Evolutionary conservation across 2,888 invertebrate genomes (phyloP), one percentile per base, ranked within the genome.

Genomic region (Kuschelorhynchus macadamiae): DNA sequence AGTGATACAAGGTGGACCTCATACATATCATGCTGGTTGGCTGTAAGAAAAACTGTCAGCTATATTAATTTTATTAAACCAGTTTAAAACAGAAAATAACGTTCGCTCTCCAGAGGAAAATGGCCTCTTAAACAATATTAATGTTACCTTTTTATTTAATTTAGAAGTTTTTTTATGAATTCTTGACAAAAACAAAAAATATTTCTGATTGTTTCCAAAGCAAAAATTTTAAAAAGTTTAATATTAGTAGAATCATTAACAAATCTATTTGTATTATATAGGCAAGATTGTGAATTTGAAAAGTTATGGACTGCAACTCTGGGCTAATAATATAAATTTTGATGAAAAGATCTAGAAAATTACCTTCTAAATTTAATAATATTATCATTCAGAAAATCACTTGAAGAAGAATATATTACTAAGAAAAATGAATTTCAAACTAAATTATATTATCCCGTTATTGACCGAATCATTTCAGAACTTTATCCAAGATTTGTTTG

Each of bases 181-280:
- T 16, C 8, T 25, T 41, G n/a, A 14, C n/a, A 41, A 41, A 41
- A 41, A 14, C 14, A 14, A 8, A 41, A 14, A 14, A 12, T 41
- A 16, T 14, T 41, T 41, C 14, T 14, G 41, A 14, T 41, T 14
- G 14, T 41, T 14, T 41, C 2, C 41, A 41, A 41, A 14, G 14
- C 8, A 41, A 16, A 41, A 14, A 41, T 41, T 41, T 41, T 41
- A 41, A 41, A 41, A 41, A 41, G 41, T 41, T 41, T 41, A 41
- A 41, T 8, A 41, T 12, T n/a, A 14, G 16, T 41, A 2, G 14
- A 2, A 41, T 41, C 16, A 41, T 2, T 14, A 41, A 14, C 12
- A 16, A 12, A 41, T 12, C 17, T 41, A 41, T 41, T n/a, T 41
- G 16, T 14, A 41, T 41, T 16, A 41, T 41, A 41, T 41, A 14